Evolutionary conservation across 2,113 vertebrate species (phyloP).

Genomic region (Sardina pilchardus): DNA sequence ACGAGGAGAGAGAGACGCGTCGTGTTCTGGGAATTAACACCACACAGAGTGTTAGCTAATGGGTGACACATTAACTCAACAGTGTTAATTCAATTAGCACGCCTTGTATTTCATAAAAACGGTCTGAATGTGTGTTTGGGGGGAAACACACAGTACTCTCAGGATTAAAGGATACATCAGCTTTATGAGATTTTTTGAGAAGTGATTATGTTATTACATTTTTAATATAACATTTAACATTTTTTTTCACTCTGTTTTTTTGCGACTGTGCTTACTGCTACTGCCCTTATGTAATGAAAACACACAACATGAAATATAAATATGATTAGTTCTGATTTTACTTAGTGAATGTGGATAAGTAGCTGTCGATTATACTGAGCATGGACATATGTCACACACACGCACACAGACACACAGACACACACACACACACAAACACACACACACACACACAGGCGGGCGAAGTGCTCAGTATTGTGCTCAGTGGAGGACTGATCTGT

Average conservation of each 20-base stretch:
- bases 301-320: not conserved
- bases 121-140: no score
- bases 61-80: no score
- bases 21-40: no score
- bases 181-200: not conserved
- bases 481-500: constrained; percentile 52
- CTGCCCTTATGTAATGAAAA: not conserved
- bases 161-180: no score
- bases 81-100: no score
- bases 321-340: constrained; percentile 16
- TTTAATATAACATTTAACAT: not conserved
- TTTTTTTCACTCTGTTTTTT: not conserved
- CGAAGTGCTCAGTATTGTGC: not conserved
- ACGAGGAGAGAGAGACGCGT: no score
- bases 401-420: constrained; percentile 11
- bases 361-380: not conserved
- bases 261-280: not conserved
- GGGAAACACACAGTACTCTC: no score
- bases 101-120: no score
- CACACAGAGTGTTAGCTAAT: no score
- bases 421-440: constrained; percentile 16
- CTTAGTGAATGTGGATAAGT: not conserved
- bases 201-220: not conserved
- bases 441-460: not conserved
- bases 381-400: not conserved